Evolutionary conservation across 2,113 vertebrate species (phyloP).

Genomic region (Atrichornis clamosus): DNA sequence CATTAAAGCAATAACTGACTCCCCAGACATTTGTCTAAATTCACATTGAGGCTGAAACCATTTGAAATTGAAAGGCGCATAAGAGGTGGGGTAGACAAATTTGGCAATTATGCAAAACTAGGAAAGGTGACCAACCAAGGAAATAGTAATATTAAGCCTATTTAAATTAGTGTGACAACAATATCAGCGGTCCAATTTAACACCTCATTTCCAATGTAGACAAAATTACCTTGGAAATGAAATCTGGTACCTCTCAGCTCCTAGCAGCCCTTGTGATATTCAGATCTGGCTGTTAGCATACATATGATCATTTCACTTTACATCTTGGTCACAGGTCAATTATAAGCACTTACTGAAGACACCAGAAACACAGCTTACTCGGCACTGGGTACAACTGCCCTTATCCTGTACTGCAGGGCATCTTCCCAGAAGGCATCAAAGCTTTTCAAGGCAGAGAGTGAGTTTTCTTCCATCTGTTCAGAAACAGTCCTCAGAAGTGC

Average conservation of each 20-base stretch:
- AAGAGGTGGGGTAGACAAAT: background rate
- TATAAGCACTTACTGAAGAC: background rate
- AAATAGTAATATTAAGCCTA: background rate
- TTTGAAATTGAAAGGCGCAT: background rate
- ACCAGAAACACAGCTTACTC: fast-evolving
- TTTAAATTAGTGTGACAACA: background rate
- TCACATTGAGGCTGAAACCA: background rate
- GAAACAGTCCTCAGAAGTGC: background rate
- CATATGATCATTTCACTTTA: background rate
- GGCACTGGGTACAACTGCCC: background rate
- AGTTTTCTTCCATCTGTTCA: background rate
- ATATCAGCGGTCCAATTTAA: conserved; percentile 12
- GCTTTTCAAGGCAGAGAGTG: background rate
- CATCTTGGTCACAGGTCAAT: background rate
- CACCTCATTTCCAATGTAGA: background rate
- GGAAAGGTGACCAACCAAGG: background rate
- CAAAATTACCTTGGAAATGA: conserved; percentile 20
- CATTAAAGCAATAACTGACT: background rate
- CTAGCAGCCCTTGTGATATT: background rate
- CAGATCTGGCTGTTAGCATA: background rate
- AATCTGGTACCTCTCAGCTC: background rate
- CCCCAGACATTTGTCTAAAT: background rate
- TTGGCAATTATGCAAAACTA: conserved; percentile 15
- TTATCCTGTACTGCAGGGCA: background rate
- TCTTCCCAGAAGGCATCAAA: background rate